Evolutionary conservation across 2,797 vertebrate genomes (phyloP), one percentile per base, ranked within the genome.

Genomic region (Sus cebifrons): DNA sequence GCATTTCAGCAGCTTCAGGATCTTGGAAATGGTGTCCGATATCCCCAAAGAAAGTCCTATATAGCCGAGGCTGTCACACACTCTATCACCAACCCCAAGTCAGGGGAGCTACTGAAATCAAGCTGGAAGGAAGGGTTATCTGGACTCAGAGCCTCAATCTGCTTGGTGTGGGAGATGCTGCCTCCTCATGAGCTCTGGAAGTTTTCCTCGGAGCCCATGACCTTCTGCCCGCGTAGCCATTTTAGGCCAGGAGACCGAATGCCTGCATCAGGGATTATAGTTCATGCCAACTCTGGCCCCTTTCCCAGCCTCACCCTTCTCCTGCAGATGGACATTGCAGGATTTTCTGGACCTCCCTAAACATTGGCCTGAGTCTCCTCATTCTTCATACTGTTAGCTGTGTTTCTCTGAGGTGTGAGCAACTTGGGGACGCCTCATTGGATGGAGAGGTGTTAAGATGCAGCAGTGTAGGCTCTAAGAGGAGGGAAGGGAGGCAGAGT

Each of bases 21-120:
- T 78, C 56, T 94, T 25, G 65, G 60, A 94, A 95, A 79, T 79
- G 60, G 54, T 77, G 3, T 44, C 60, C 90, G 15, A 94, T 67
- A n/a, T 86, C 36, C 29, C 44, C n/a, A 85, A 89, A 86, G 64
- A 74, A 89, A 95, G 71, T 64, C 12, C 11, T 20, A 49, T 54
- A 62, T 68, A 78, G 74, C 68, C 29, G 73, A 73, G 32, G 86
- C 25, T 23, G n/a, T 74, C 21, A 49, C 16, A 44, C 44, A 49
- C 54, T 84, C 79, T 68, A 56, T 78, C 62, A 85, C 49, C 67
- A 81, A 23, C 6, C 2, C 40, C 58, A 65, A n/a, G 25, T 70
- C 6, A 83, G 21, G 54, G 60, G 18, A 85, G 86, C n/a, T 95
- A 92, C 5, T 81, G 67, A 44, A 65, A n/a, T 2, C 73, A 74